A percentile compares a stretch with the other conserved stretches of the same genome.
These are phyloP conservation scores for Mactromeris polynyma DNA, from an alignment of 2,888 invertebrate genomes.

Conservation along the genomic window DNA sequence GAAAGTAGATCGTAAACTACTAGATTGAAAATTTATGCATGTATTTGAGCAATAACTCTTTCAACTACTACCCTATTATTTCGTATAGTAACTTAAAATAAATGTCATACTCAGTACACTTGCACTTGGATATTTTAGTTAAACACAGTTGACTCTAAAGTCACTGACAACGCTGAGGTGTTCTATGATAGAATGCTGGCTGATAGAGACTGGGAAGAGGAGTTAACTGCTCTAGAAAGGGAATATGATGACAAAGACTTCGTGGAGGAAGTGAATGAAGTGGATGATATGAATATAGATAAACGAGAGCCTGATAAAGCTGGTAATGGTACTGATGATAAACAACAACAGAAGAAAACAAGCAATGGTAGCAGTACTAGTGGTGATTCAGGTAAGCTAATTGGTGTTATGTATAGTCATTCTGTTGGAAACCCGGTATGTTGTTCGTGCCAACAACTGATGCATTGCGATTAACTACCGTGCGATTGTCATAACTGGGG, in stretches of 20 bases:
- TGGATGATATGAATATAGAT: neutral
- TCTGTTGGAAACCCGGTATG: too few species aligned
- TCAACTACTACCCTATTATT: too few species aligned
- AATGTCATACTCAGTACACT: too few species aligned
- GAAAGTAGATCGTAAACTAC: too few species aligned
- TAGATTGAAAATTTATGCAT: too few species aligned
- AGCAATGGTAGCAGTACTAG: constrained; percentile 54
- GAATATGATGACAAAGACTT: neutral
- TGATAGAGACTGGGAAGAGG: constrained; percentile 37
- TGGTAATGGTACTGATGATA: neutral
- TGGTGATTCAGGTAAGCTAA: constrained; percentile 52
- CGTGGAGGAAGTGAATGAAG: neutral
- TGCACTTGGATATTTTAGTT: neutral
- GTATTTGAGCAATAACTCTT: too few species aligned
- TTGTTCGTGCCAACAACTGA: too few species aligned
- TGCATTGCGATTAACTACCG: too few species aligned
- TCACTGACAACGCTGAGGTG: constrained; percentile 49
- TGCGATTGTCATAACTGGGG: too few species aligned
- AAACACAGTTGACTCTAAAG: neutral
- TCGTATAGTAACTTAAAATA: too few species aligned
- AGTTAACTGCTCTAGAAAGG: constrained; percentile 5
- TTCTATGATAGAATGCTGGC: constrained; percentile 62
- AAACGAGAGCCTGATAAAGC: neutral
- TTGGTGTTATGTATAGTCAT: too few species aligned
- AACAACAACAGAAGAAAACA: constrained; percentile 45